Evolutionary conservation across 2,888 invertebrate genomes (phyloP).

Genomic region (Eurytoma californica): DNA sequence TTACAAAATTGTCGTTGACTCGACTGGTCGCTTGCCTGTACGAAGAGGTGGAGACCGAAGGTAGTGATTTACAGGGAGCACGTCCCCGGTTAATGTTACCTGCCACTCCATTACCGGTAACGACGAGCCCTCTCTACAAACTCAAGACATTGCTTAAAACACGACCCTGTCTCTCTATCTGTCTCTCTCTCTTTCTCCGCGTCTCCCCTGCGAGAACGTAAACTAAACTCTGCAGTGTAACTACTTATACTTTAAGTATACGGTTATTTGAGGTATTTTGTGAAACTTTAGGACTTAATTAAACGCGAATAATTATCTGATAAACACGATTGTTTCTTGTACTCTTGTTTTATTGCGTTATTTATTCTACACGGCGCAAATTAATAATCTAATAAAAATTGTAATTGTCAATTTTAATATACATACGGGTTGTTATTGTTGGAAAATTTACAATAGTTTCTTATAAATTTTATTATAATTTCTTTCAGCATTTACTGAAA

Average conservation of each 20-base stretch:
- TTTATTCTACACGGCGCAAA: too few species aligned
- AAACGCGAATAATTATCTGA: too few species aligned
- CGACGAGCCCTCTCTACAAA: slow-evolving; percentile 33
- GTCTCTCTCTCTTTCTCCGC: slow-evolving; percentile 1
- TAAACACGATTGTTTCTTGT: too few species aligned
- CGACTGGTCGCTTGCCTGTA: too few species aligned
- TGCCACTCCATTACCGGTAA: slow-evolving; percentile 54
- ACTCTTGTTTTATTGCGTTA: too few species aligned
- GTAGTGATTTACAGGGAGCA: slow-evolving; percentile 49
- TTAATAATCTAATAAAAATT: too few species aligned
- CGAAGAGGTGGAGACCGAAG: not conserved
- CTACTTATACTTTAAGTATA: not conserved
- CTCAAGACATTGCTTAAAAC: slow-evolving; percentile 34
- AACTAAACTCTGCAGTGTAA: slow-evolving; percentile 20
- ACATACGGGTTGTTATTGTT: too few species aligned
- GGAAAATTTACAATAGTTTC: too few species aligned
- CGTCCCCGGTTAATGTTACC: slow-evolving; percentile 50
- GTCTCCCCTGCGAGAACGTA: slow-evolving; percentile 5
- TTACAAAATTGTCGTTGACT: slow-evolving; percentile 18
- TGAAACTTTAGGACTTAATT: not conserved
- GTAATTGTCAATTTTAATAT: too few species aligned
- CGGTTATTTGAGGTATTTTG: too few species aligned
- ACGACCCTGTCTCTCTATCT: not conserved
- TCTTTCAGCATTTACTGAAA: too few species aligned
- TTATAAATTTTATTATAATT: too few species aligned